Base-by-base conservation (phyloP, 2,797 vertebrate genomes). In the Ambastaia sidthimunki region DNA sequence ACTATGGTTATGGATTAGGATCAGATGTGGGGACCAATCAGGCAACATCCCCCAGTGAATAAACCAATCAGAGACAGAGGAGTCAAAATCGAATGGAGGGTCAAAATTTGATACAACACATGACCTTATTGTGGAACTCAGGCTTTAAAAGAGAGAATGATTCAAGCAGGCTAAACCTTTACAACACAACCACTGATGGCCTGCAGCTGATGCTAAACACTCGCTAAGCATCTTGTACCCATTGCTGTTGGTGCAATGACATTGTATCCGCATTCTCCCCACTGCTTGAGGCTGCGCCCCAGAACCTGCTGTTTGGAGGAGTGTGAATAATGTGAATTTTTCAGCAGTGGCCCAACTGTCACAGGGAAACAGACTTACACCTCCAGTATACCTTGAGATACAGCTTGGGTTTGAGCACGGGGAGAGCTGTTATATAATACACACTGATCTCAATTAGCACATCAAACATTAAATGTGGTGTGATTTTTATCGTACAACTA, bases 321-420 rank as follows among this genome's bases (percentile, higher is more conserved):
- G 68, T 47, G 60, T 83, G 73, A 23, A 65, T 28, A 50, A 62
- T 23, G 25, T 83, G 68, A 34, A 37, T 59, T 50, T 59, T 71
- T 65, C 60, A 63, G 66, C 23, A 67, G 16, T 71, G 82, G 48
- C 55, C 63, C 78, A 59, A 70, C 28, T 80, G 63, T 74, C 72
- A 59, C 47, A 52, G 52, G 63, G 74, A 37, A 75, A 65, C 71
- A 82, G 54, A 65, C 55, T 52, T 31, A 25, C 54, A 80, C 44
- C 63, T 72, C 50, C 54, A 62, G 52, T 75, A 50, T 44, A 80
- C 54, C 52, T 67, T 71, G 37, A 74, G 65, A 74, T n/a, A 71
- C 19, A 65, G 70, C 59, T 21, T 54, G 41, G 70, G 65, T 47
- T 57, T 44, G 19, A 71, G 60, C 16, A 54, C 16, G 62, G 12